Evolutionary conservation across 92 coral and sea anemone genomes (phyloP), one percentile per base, ranked within the genome.

Genomic region (Phenganax stokvisi): DNA sequence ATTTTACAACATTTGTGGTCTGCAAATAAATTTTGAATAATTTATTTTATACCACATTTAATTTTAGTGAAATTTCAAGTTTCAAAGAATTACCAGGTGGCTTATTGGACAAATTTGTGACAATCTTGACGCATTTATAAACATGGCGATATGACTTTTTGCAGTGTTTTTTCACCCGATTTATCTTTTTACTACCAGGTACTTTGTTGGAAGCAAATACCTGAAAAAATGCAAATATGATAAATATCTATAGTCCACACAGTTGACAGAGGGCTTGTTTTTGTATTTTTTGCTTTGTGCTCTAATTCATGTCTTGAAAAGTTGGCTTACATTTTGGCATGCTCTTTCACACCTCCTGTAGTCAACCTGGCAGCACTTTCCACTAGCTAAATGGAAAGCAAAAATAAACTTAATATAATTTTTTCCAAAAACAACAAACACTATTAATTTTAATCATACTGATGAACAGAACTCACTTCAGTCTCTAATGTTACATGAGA

Each of bases 291-390:
- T 30, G 2, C 20, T 0, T 10, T 30, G 31, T 51, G 13, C 9
- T 7, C 29, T 6, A 69, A n/a, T 27, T 55, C 13, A n/a, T 20
- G 63, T 6, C 2, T 25, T 20, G 66, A 54, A 30, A 29, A 0
- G 31, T 16, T 15, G 15, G 80, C 96, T 87, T 85, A 96, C 99
- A 92, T 87, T 86, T 90, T 96, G 93, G 76, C 99, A 96, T 29
- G 97, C 87, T 37, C 59, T 89, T 57, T 84, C 80, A 71, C 99
- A 96, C 6, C 55, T 84, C 54, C 60, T 20, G 0, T 83, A 15
- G 56, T 87, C 83, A 66, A 67, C 72, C 11, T 51, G 78, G 56
- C 99, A 96, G 65, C 99, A 96, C 66, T 85, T 84, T 74, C 87
- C 81, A n/a, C 94, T 89, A 53, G 80, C 98, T 94, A 71, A 37